Conservation (phyloP, 2,113 vertebrate genomes). For the Aegithalos caudatus region DNA sequence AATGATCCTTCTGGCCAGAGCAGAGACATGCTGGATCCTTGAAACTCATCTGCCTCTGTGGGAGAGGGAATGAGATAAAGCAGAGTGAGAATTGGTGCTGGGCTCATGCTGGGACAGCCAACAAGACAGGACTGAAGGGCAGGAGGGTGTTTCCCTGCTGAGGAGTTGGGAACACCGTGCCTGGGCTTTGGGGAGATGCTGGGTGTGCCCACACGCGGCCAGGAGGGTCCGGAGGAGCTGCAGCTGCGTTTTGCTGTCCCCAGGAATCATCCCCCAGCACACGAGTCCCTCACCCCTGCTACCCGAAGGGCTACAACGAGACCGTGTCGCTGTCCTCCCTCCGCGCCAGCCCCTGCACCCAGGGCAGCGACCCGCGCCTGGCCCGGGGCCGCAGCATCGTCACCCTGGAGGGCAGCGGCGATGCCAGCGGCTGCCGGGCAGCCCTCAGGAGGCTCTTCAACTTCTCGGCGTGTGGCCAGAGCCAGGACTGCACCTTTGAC, state of each 20-base stretch:
- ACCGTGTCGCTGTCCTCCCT: constrained; percentile 20
- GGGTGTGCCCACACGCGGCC: not conserved
- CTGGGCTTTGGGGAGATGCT: not conserved
- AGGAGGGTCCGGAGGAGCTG: not conserved
- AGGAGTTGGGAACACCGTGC: not conserved
- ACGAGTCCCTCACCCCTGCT: constrained; percentile 69
- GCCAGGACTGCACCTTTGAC: constrained; percentile 64
- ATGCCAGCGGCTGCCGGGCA: constrained; percentile 35
- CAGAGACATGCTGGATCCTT: not conserved
- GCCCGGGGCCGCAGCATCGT: not conserved
- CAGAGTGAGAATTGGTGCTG: not conserved
- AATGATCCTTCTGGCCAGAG: not conserved
- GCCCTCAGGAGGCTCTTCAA: constrained; percentile 66
- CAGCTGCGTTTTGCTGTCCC: not conserved
- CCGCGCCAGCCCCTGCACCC: constrained; percentile 66
- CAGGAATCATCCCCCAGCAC: not conserved
- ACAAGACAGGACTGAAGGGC: not conserved
- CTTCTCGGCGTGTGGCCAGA: constrained; percentile 34
- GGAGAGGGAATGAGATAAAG: not conserved
- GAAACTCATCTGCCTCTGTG: not conserved
- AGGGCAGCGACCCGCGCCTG: not conserved
- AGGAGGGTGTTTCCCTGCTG: not conserved
- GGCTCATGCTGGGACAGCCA: not conserved
- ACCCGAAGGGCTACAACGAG: constrained; percentile 59
- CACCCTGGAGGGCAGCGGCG: constrained; percentile 65